Conservation (phyloP, 2,113 vertebrate genomes). For the Limnothrissa miodon region DNA sequence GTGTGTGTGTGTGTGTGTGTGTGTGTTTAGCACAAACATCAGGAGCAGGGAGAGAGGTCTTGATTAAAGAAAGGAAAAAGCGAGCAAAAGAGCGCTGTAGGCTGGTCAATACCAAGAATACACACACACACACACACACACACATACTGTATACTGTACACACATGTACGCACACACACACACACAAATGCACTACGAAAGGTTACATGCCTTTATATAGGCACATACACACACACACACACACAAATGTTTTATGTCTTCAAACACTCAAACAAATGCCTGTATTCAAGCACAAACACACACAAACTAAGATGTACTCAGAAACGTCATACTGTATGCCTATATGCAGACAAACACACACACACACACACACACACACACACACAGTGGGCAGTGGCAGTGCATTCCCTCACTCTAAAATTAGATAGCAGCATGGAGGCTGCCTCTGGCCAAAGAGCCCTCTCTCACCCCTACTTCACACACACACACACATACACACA, state of each 20-base stretch:
- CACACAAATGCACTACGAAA: neutral
- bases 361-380: neutral
- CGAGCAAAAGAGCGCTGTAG: neutral
- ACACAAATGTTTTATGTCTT: neutral
- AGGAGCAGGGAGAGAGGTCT: neutral
- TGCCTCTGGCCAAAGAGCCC: constrained; percentile 9
- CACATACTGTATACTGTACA: no score
- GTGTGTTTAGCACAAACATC: neutral
- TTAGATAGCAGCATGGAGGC: constrained; percentile 20
- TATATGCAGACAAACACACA: neutral
- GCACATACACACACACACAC: constrained; percentile 17
- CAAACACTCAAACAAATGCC: constrained; percentile 15
- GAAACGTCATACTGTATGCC: no score
- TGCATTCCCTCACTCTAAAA: constrained; percentile 22
- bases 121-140: neutral
- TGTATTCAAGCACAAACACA: constrained; percentile 17
- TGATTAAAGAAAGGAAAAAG: neutral
- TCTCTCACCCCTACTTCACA: neutral
- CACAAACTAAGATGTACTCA: constrained; percentile 25
- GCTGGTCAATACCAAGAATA: neutral
- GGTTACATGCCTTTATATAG: neutral
- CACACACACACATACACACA: constrained; percentile 3
- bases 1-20: neutral
- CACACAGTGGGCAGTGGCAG: neutral
- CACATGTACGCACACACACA: constrained; percentile 8